Evolutionary conservation across 2,888 invertebrate genomes (phyloP), one percentile per base, ranked within the genome.

Genomic region (Dryobota labecula): DNA sequence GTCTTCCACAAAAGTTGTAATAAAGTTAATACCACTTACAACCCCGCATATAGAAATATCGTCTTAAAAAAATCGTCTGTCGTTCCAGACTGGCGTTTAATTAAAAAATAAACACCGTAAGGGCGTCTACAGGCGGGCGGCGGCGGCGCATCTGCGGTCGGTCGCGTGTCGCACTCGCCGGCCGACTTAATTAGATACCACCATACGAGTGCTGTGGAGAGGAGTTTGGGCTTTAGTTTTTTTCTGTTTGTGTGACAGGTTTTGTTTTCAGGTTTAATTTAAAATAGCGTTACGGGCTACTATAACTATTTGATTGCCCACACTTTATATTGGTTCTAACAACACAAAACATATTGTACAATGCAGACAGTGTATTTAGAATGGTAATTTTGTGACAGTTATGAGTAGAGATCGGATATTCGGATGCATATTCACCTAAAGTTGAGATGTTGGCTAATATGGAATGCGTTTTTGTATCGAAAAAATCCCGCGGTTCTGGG

Each of bases 91-190:
- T 76, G 67, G 80, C 74, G 65, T 82, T 82, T 84, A 86, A 88
- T 87, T 84, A 87, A 83, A 86, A 85, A 78, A 83, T 76, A 85
- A 84, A 87, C 85, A 85, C 71, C 73, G 75, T 85, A 88, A 86
- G 82, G 88, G 87, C 83, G 83, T 84, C 71, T 74, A 69, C 82
- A 82, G 82, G 63, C 76, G 73, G 70, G 73, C 81, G 63, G 71
- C 54, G 68, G 51, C 64, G 63, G 76, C 69, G 80, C 88, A 87
- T 87, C 89, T 86, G 87, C 86, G 83, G 72, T 71, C 66, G 78
- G 87, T 89, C 89, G 90, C 90, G 90, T 90, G 90, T 89, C 89
- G 86, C 84, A 75, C 73, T 71, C 86, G 77, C 82, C 84, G 74
- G 83, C 83, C 64, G 84, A 85, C 87, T 90, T 90, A 87, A 91